A percentile compares a stretch with the other conserved stretches of the same genome.
Conservation (phyloP, 2,113 vertebrate species). For the Mellivora capensis region DNA sequence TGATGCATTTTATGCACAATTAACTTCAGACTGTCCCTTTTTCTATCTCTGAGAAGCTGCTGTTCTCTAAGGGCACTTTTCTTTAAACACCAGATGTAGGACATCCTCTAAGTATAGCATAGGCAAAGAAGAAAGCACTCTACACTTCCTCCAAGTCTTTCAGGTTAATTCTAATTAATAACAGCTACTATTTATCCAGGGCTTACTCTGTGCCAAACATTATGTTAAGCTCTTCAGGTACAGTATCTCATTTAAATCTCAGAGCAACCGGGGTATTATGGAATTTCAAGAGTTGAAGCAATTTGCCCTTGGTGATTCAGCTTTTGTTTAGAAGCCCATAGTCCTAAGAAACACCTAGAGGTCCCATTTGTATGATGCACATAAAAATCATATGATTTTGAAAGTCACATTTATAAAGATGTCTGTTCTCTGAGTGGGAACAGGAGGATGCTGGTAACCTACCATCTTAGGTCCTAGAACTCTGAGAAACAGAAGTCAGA, state of each 20-base stretch:
- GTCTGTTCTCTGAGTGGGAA: background rate
- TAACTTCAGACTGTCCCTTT: conserved; percentile 8
- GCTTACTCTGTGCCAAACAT: background rate
- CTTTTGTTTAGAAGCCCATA: background rate
- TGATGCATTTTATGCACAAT: background rate
- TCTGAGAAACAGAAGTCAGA: background rate
- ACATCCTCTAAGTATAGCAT: background rate
- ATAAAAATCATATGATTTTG: background rate
- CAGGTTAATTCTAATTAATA: background rate
- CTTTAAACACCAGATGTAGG: background rate
- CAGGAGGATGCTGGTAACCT: background rate
- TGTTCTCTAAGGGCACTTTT: background rate
- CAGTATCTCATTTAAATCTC: background rate
- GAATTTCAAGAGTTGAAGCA: background rate
- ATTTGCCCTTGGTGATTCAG: background rate
- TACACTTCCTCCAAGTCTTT: background rate
- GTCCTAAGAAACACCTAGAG: background rate
- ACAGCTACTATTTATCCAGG: background rate
- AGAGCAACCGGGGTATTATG: background rate
- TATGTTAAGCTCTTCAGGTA: background rate
- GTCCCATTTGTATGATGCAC: background rate
- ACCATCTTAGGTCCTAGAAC: background rate
- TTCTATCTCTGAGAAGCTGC: background rate
- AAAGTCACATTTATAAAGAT: background rate
- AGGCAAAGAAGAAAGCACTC: background rate